Base-by-base conservation (phyloP, 2,113 vertebrate genomes). In the Chroicocephalus ridibundus region DNA sequence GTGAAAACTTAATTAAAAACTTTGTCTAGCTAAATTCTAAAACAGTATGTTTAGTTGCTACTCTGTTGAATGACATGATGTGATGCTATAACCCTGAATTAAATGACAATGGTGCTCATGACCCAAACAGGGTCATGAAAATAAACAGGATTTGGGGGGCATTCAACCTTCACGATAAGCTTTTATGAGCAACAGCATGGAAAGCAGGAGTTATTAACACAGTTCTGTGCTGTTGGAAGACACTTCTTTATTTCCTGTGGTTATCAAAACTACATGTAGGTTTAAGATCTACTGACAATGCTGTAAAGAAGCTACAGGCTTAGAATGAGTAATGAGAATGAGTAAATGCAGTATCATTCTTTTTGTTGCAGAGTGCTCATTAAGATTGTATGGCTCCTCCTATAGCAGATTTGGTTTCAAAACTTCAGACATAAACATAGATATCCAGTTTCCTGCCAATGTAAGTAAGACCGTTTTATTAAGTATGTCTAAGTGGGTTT, bases 351-450 rank as follows among this genome's bases (percentile, higher is more conserved):
- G 17, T 49, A 8, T 60, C 58, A 71, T 89, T 94, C 19, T 90
- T 95, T 91, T 61, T 93, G 49, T 97, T 95, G 36, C 96, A 99
- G 99, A 99, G 81, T 99, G 99, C 96, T 98, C 97, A n/a, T 97
- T 99, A 93, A 98, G 99, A 96, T 97, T 99, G n/a, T 99, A 99
- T 97, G 99, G 99, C 89, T 99, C 99, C 68, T 99, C 99, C 86
- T 98, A 96, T 95, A 99, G 98, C 82, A 98, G 98, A 96, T 98
- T 99, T 98, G 99, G 99, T 97, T 99, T 99, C 97, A 99, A 98
- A 97, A 98, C 98, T 95, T 99, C 99, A 31, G 99, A 99, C 92
- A 96, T 99, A 94, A 99, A 99, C 96, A 98, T 99, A 96, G 99
- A 99, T 97, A 98, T 99, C 95, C 98, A 99, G 90, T 99, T 98